Conservation (phyloP, 2,113 vertebrate genomes). For the Vombatus ursinus region DNA sequence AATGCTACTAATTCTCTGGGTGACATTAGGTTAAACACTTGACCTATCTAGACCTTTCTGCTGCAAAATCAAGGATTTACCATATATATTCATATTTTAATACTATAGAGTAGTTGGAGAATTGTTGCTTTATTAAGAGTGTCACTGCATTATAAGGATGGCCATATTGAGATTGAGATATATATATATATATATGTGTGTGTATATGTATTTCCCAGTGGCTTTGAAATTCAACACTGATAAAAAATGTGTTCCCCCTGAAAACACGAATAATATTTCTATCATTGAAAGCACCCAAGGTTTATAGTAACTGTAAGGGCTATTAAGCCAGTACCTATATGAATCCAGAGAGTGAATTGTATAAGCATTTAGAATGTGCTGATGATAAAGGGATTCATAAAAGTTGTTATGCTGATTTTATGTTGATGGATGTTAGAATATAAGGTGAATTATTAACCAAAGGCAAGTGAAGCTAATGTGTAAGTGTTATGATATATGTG, state of each 20-base stretch:
- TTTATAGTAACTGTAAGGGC: constrained; percentile 85
- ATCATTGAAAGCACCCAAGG: constrained; percentile 83
- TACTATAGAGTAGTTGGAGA: not conserved
- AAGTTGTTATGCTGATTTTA: constrained; percentile 89
- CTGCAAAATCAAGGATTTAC: not conserved
- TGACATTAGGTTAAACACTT: not conserved
- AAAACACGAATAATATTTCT: constrained; percentile 82
- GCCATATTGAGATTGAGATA: too few relatives aligned
- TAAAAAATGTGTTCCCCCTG: constrained; percentile 79
- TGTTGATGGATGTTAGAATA: constrained; percentile 86
- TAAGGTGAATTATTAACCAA: constrained; percentile 87
- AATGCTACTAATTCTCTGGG: not conserved
- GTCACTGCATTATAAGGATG: constrained; percentile 1
- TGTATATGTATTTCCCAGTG: not conserved
- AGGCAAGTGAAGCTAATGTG: constrained; percentile 86
- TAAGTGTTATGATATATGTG: constrained; percentile 84
- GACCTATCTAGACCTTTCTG: not conserved
- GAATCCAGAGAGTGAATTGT: constrained; percentile 84
- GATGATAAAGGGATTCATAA: constrained; percentile 88
- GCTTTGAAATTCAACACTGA: constrained; percentile 74
- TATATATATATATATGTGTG: too few relatives aligned
- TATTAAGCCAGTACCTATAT: constrained; percentile 86
- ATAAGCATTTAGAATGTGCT: constrained; percentile 85
- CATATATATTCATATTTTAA: not conserved
- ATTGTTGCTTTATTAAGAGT: not conserved